Conservation (phyloP, 2,888 invertebrate species). For the Alitta virens region DNA sequence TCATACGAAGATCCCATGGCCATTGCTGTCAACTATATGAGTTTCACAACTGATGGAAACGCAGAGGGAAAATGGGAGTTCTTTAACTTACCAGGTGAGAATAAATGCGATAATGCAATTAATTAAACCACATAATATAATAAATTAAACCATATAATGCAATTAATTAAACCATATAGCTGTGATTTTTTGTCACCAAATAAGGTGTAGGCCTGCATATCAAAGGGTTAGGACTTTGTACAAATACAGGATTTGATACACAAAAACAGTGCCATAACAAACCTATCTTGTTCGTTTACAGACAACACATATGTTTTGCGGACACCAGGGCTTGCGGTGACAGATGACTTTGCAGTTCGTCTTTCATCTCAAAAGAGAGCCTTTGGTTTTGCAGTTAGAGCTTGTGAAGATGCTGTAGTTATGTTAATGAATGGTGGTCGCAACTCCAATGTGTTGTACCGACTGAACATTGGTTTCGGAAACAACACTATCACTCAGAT, state of each 20-base stretch:
- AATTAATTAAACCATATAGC: too few relatives aligned
- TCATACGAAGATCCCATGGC: not conserved
- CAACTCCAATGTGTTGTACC: not conserved
- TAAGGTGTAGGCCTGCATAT: too few relatives aligned
- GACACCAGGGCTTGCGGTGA: not conserved
- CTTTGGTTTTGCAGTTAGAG: not conserved
- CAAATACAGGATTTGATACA: too few relatives aligned
- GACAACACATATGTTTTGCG: not conserved
- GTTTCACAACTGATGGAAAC: not conserved
- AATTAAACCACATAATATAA: too few relatives aligned
- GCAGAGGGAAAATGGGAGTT: not conserved
- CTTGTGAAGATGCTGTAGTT: not conserved
- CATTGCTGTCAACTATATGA: not conserved
- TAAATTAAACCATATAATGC: too few relatives aligned
- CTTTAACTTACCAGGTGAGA: not conserved
- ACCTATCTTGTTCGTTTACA: too few relatives aligned
- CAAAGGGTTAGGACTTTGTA: too few relatives aligned
- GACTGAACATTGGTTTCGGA: not conserved
- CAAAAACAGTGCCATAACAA: too few relatives aligned
- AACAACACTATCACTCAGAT: not conserved
- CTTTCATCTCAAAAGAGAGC: not conserved
- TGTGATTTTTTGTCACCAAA: too few relatives aligned
- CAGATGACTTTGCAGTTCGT: not conserved
- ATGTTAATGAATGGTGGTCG: not conserved
- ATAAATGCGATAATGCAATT: too few relatives aligned